Conservation (phyloP, 2,797 vertebrate species). For the Thamnophis elegans region DNA sequence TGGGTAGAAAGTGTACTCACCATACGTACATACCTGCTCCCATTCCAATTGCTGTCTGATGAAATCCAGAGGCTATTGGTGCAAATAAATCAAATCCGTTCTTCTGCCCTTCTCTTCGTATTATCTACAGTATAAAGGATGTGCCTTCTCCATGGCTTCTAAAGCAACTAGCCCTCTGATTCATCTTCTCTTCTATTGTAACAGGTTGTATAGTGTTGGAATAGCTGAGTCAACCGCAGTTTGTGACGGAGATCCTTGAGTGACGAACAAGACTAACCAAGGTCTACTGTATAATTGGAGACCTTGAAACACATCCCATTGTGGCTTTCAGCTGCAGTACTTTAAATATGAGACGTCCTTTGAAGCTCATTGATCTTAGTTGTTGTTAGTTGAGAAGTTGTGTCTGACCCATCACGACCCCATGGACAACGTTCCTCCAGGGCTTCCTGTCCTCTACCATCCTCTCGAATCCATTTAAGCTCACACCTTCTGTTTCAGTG, state of each 20-base stretch:
- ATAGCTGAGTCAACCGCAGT: neutral
- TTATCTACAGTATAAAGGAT: neutral
- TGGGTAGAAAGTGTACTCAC: neutral
- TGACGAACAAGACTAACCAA: neutral
- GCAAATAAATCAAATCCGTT: neutral
- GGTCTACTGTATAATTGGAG: neutral
- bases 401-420: no score
- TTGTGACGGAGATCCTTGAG: neutral
- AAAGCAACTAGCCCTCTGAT: neutral
- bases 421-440: no score
- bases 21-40: neutral
- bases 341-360: neutral
- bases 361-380: no score
- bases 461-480: no score
- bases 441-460: no score
- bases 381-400: no score
- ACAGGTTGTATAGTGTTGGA: neutral
- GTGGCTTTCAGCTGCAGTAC: neutral
- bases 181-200: neutral
- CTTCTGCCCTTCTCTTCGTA: neutral
- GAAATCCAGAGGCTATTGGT: neutral
- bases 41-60: neutral
- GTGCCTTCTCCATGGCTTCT: neutral
- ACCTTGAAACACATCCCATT: neutral
- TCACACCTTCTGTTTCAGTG: no score